Percentiles rank a stretch among this genome's conserved stretches.
Conservation (phyloP, 2,113 vertebrate genomes). For the Onychostruthus taczanowskii region DNA sequence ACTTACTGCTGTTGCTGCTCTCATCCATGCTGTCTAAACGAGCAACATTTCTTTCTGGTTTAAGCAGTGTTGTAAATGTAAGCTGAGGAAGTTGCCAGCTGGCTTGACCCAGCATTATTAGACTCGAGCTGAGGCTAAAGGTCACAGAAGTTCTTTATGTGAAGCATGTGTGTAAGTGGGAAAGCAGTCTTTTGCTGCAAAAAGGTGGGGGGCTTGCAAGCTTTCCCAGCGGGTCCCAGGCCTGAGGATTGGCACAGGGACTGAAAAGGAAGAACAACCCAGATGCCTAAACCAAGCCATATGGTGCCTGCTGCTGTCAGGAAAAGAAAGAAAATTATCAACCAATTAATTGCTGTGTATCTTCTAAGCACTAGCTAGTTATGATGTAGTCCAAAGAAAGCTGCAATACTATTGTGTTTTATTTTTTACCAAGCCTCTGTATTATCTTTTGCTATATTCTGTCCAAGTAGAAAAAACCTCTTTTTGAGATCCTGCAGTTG, state of each 20-base stretch:
- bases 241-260: not conserved
- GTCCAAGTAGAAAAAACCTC: not conserved
- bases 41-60: not conserved
- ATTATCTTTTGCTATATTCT: not conserved
- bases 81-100: conserved; percentile 50
- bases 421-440: not conserved
- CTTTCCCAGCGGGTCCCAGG: accelerated
- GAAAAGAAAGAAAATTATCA: not conserved
- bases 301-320: conserved; percentile 48
- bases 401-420: not conserved
- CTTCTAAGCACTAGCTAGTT: not conserved
- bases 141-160: conserved; percentile 34
- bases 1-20: not conserved
- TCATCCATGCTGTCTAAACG: not conserved
- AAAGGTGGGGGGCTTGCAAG: not conserved
- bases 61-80: conserved; percentile 22
- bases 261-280: conserved; percentile 30
- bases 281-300: conserved; percentile 19
- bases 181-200: not conserved
- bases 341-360: conserved; percentile 32
- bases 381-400: not conserved
- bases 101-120: conserved; percentile 42
- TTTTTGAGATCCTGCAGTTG: not conserved
- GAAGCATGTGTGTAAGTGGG: conserved; percentile 40
- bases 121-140: conserved; percentile 3